phyloP scores from a whole-genome alignment of 2,113 vertebrate genomes.

The Illadopsis cleaveri region DNA sequence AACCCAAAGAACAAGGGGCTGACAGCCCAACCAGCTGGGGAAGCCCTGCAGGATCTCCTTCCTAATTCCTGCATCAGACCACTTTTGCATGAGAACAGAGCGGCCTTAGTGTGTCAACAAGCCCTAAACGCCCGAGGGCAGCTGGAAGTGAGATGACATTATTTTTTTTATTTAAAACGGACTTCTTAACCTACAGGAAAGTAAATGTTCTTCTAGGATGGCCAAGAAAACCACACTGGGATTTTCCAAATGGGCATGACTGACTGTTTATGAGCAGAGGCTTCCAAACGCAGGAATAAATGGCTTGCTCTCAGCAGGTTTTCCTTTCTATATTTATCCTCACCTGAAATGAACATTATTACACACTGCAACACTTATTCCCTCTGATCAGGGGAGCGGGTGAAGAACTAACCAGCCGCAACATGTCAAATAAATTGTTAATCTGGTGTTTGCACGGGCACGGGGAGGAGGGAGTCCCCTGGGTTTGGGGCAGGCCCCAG shows the following conservation, averaged over 20 bases:
- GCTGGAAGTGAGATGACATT: conserved; percentile 15
- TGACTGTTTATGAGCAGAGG: conserved; percentile 62
- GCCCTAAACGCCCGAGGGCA: conserved; percentile 21
- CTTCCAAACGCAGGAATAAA: conserved; percentile 52
- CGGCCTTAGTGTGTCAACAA: conserved; percentile 27
- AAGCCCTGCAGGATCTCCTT: conserved; percentile 22
- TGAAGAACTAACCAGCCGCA: conserved; percentile 22
- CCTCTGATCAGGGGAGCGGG: conserved; percentile 50
- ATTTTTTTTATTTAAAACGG: conserved; percentile 38
- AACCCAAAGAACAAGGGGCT: not conserved
- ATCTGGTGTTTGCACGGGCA: conserved; percentile 23
- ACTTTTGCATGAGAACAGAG: conserved; percentile 26
- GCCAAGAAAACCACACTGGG: conserved; percentile 55
- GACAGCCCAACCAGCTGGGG: not conserved
- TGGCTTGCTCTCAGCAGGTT: conserved; percentile 63
- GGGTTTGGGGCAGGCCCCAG: conserved; percentile 9
- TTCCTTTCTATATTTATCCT: conserved; percentile 71
- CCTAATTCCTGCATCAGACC: not conserved
- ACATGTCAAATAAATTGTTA: conserved; percentile 53
- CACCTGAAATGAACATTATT: conserved; percentile 68
- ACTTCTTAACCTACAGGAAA: conserved; percentile 60
- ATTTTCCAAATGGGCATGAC: conserved; percentile 68
- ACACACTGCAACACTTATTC: conserved; percentile 42
- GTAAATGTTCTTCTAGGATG: conserved; percentile 42
- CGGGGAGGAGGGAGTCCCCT: conserved; percentile 29